Percentiles rank a stretch among this genome's conserved stretches.
phyloP scores from a whole-genome alignment of 2,888 invertebrate species.

The Lordiphosa andalusiaca region DNA sequence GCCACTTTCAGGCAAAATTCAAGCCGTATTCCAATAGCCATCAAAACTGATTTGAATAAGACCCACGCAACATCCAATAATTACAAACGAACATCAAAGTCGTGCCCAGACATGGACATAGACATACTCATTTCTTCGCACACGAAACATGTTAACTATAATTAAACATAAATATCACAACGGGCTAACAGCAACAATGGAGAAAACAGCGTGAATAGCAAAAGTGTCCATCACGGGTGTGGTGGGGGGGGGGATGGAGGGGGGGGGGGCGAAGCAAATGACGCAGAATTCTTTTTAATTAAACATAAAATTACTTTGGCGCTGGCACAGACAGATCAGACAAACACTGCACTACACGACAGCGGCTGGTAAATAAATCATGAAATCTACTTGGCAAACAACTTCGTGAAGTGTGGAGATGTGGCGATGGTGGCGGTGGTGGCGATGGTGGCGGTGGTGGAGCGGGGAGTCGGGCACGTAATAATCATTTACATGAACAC shows the following conservation, averaged over 20 bases:
- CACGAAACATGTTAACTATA: conserved; percentile 72
- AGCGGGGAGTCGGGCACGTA: conserved; percentile 66
- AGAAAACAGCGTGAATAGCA: conserved; percentile 57
- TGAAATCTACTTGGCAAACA: conserved; percentile 69
- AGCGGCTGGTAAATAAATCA: conserved; percentile 54
- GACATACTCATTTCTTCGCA: conserved; percentile 21
- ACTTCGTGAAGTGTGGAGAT: conserved; percentile 13
- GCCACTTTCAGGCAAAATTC: conserved; percentile 29
- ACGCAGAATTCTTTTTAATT: conserved; percentile 72
- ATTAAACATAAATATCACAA: conserved; percentile 63
- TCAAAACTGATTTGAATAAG: conserved; percentile 61
- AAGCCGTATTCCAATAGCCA: conserved; percentile 15
- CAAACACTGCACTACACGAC: conserved; percentile 22
- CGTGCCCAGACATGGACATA: conserved; percentile 51
- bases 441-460: conserved; percentile 2
- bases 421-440: no score
- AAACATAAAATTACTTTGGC: conserved; percentile 73
- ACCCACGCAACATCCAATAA: conserved; percentile 56
- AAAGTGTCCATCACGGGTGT: conserved; percentile 68
- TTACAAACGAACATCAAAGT: conserved; percentile 66
- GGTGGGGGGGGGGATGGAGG: no score
- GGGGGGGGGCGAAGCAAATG: conserved; percentile 49
- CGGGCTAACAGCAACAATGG: conserved; percentile 19
- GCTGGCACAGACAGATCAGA: conserved; percentile 35
- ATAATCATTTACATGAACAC: conserved; percentile 76